phyloP scores from a whole-genome alignment of 2,113 vertebrate species.

The Syngnathoides biaculeatus region DNA sequence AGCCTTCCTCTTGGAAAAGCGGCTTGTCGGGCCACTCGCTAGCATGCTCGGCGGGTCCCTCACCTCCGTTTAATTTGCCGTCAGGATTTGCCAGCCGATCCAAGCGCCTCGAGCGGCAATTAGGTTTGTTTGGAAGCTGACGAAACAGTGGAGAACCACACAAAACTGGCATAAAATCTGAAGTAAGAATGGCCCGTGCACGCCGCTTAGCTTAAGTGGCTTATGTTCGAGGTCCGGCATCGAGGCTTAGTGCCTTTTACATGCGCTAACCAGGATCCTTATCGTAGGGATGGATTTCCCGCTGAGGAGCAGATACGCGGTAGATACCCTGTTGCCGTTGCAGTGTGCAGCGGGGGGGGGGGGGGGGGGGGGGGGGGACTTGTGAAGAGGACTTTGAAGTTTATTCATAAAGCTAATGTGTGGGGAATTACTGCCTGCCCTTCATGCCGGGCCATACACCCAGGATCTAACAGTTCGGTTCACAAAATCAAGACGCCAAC shows the following conservation, averaged over 20 bases:
- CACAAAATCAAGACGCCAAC: background rate
- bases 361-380: background rate
- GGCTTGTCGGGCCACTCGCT: background rate
- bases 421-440: background rate
- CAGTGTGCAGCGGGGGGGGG: background rate
- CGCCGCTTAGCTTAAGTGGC: background rate
- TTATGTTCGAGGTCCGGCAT: background rate
- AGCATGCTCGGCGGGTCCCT: background rate
- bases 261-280: background rate
- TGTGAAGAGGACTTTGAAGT: background rate
- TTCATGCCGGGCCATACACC: background rate
- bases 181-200: background rate
- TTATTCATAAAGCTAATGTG: background rate
- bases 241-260: background rate
- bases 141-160: background rate
- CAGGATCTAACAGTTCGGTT: background rate
- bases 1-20: background rate
- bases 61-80: slow-evolving; percentile 9
- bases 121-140: background rate
- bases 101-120: slow-evolving; percentile 5
- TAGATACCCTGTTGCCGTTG: background rate
- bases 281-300: background rate
- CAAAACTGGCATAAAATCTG: background rate
- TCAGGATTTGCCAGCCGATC: slow-evolving; percentile 14
- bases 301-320: background rate